Conservation (phyloP, 2,797 vertebrate species). For the Characodon lateralis region DNA sequence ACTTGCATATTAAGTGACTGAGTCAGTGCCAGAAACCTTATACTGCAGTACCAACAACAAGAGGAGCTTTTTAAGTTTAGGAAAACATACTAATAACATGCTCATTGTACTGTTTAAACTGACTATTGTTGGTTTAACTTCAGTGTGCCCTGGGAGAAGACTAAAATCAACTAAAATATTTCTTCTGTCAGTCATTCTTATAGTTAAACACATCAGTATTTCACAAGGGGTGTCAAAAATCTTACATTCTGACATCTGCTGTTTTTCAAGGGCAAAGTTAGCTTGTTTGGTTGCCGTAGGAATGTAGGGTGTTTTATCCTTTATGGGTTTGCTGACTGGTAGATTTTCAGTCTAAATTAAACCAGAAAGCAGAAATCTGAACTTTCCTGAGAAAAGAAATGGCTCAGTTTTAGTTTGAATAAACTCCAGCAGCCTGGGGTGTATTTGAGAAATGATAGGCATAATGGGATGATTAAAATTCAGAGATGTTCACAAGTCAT, state of each 20-base stretch:
- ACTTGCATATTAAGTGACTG: slow-evolving; percentile 76
- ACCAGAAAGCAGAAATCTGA: no score
- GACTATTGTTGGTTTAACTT: background rate
- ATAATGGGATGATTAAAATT: background rate
- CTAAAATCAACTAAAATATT: background rate
- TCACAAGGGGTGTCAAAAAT: background rate
- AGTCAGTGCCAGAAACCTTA: slow-evolving; percentile 56
- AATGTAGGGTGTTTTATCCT: background rate
- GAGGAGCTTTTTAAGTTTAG: slow-evolving; percentile 9
- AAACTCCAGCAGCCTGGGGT: background rate
- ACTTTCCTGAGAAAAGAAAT: background rate
- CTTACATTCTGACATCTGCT: background rate
- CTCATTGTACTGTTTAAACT: background rate
- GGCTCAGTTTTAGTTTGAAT: background rate
- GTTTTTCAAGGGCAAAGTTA: background rate
- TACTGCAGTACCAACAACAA: slow-evolving; percentile 53
- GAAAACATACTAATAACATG: background rate
- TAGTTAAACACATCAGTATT: background rate
- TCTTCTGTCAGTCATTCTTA: background rate
- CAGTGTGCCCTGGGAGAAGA: background rate
- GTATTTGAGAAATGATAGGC: background rate
- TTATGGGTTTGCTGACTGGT: background rate
- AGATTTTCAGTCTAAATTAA: background rate
- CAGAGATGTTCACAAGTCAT: background rate
- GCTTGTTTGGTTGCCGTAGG: background rate